Percentiles rank a stretch among this genome's conserved stretches.
Conservation (phyloP, 1,140 invertebrate species). For the Zophobas atratus region DNA sequence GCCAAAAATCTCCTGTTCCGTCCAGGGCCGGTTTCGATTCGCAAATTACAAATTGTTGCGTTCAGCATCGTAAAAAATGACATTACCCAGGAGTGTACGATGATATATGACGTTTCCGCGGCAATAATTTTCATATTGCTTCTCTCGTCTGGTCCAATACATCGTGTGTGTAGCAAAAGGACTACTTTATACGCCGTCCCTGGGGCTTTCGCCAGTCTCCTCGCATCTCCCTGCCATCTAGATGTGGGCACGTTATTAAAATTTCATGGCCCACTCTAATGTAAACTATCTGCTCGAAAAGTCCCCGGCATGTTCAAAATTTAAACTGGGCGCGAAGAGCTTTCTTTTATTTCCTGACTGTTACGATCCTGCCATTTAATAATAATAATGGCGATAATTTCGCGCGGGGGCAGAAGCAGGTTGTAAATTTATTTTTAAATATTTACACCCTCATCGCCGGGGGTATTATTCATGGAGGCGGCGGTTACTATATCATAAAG, state of each 20-base stretch:
- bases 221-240: slow-evolving; percentile 40
- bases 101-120: slow-evolving; percentile 42
- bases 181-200: slow-evolving; percentile 50
- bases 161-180: slow-evolving; percentile 32
- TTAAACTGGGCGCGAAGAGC: slow-evolving; percentile 49
- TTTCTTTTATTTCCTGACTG: slow-evolving; percentile 49
- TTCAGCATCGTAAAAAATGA: slow-evolving; percentile 40
- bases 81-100: slow-evolving; percentile 35
- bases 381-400: slow-evolving; percentile 38
- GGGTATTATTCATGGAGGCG: neutral
- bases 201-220: slow-evolving; percentile 39
- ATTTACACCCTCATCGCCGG: slow-evolving; percentile 11
- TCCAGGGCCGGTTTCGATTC: slow-evolving; percentile 15
- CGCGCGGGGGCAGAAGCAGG: neutral
- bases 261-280: slow-evolving; percentile 57
- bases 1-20: too few relatives aligned
- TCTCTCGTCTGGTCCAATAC: slow-evolving; percentile 42
- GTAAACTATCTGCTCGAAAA: slow-evolving; percentile 57
- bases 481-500: neutral
- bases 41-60: slow-evolving; percentile 33
- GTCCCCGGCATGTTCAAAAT: slow-evolving; percentile 56
- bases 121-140: slow-evolving; percentile 42
- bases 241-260: slow-evolving; percentile 53
- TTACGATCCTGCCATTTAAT: slow-evolving; percentile 28
- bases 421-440: slow-evolving; percentile 36